phyloP scores from a whole-genome alignment of 2,888 invertebrate genomes.

The Rhorus exstirpatorius region DNA sequence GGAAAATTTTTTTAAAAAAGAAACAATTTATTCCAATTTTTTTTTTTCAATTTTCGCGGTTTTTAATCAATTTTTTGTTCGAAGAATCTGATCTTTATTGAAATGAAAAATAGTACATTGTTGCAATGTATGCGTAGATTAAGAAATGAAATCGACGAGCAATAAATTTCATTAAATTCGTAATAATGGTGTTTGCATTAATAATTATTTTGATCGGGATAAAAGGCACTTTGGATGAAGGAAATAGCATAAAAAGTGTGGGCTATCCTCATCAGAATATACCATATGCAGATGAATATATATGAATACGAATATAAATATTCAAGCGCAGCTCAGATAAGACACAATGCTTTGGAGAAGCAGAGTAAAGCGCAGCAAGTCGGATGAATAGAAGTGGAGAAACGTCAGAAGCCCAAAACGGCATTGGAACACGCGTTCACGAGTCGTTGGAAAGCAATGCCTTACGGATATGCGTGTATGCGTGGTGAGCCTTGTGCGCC shows the following conservation, averaged over 20 bases:
- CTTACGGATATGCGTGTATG: constrained; percentile 35
- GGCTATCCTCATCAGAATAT: not conserved
- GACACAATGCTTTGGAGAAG: constrained; percentile 22
- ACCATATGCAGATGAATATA: not conserved
- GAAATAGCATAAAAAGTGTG: too few species aligned
- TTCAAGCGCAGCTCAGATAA: constrained; percentile 13
- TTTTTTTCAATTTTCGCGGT: too few species aligned
- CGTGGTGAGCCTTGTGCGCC: constrained; percentile 49
- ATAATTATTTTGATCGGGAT: not conserved
- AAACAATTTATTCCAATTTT: not conserved
- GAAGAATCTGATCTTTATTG: not conserved
- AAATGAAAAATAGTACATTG: too few species aligned
- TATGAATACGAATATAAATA: not conserved
- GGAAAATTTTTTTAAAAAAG: too few species aligned
- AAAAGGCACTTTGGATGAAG: too few species aligned
- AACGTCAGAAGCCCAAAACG: constrained; percentile 65
- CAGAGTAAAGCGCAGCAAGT: constrained; percentile 4
- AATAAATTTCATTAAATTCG: not conserved
- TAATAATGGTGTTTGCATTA: not conserved
- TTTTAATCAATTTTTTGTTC: too few species aligned
- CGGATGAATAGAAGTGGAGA: constrained; percentile 45
- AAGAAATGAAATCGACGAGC: not conserved
- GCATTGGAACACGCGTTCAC: constrained; percentile 64
- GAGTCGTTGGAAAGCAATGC: constrained; percentile 17
- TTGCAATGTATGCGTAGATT: too few species aligned